A percentile compares a stretch with the other conserved stretches of the same genome.
These are phyloP conservation scores for Palloptera scutellata DNA, from an alignment of 2,888 invertebrate species.

Conservation along the genomic window DNA sequence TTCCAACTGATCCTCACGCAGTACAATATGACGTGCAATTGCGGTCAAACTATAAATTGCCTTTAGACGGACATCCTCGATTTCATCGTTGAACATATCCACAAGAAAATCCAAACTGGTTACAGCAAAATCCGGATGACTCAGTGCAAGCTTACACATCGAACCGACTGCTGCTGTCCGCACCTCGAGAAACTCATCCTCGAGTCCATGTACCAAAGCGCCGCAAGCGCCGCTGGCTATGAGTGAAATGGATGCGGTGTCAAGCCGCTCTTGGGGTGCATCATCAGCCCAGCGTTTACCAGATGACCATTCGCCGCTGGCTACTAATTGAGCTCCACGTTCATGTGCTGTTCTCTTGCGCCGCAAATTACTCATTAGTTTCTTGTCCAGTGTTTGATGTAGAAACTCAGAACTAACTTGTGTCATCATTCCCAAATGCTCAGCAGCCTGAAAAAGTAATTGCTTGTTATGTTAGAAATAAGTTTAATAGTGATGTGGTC, in stretches of 20 bases:
- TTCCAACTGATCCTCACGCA: constrained; percentile 95
- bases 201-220: constrained; percentile 96
- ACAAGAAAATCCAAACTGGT: constrained; percentile 94
- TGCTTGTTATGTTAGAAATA: background rate
- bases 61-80: constrained; percentile 92
- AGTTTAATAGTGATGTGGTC: background rate
- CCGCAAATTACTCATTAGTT: constrained; percentile 94
- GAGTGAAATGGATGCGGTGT: constrained; percentile 78
- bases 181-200: constrained; percentile 98
- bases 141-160: constrained; percentile 84
- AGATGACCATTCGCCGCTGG: constrained; percentile 89
- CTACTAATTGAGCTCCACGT: constrained; percentile 81
- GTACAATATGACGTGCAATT: constrained; percentile 86
- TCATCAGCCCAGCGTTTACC: constrained; percentile 91
- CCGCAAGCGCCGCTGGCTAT: constrained; percentile 96
- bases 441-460: constrained; percentile 69
- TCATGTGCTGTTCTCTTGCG: constrained; percentile 86
- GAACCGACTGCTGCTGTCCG: constrained; percentile 95
- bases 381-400: constrained; percentile 96
- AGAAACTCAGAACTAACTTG: constrained; percentile 88
- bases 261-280: constrained; percentile 76
- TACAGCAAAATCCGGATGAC: constrained; percentile 84
- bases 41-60: constrained; percentile 93
- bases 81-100: constrained; percentile 99
- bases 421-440: constrained; percentile 85